Evolutionary conservation across 2,113 vertebrate genomes (phyloP).

Genomic region (Uria lomvia): DNA sequence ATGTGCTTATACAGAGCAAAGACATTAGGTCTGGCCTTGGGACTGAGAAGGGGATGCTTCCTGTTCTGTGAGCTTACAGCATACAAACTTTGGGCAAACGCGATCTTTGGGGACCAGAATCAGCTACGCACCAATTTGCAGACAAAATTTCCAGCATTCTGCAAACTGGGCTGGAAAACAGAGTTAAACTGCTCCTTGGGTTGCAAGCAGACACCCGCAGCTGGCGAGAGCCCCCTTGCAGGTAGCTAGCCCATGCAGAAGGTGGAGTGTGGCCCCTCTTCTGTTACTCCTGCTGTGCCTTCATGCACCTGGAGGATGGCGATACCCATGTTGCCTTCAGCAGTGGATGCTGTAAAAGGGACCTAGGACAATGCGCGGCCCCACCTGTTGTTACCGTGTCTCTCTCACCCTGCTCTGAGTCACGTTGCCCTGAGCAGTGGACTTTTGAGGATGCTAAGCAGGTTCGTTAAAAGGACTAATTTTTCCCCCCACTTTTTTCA

Average conservation of each 20-base stretch:
- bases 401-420: not conserved
- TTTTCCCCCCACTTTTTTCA: rapidly evolving
- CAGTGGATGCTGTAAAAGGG: not conserved
- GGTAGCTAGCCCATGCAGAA: not conserved
- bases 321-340: not conserved
- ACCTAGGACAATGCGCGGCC: not conserved
- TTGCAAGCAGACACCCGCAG: not conserved
- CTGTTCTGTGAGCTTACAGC: not conserved
- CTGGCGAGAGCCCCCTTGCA: not conserved
- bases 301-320: not conserved
- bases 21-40: not conserved
- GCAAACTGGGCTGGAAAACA: not conserved
- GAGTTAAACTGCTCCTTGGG: not conserved
- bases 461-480: not conserved
- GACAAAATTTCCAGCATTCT: not conserved
- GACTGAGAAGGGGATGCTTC: not conserved
- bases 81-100: not conserved
- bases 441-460: not conserved
- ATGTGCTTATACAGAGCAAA: not conserved
- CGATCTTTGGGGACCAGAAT: not conserved
- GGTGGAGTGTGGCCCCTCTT: not conserved
- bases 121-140: not conserved
- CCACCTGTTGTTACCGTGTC: not conserved
- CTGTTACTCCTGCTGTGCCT: not conserved
- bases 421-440: not conserved